phyloP scores from a whole-genome alignment of 2,797 vertebrate genomes.

The Tenualosa ilisha region DNA sequence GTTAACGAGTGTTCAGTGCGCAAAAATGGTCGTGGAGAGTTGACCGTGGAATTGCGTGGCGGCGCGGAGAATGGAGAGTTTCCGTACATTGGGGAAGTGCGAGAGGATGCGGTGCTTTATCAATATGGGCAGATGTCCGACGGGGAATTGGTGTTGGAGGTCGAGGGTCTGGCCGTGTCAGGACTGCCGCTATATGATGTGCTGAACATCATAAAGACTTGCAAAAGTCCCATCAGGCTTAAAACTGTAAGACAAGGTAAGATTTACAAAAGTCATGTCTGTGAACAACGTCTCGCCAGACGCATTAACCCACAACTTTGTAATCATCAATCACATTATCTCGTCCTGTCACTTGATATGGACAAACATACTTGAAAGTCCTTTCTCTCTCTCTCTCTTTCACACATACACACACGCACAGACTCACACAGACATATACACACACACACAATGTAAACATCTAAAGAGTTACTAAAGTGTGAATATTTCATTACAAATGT shows the following conservation, averaged over 20 bases:
- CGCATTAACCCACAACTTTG: neutral
- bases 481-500: neutral
- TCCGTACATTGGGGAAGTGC: slow-evolving; percentile 75
- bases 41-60: slow-evolving; percentile 81
- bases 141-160: slow-evolving; percentile 87
- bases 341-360: neutral
- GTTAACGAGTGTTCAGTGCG: slow-evolving; percentile 79
- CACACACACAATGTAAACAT: neutral
- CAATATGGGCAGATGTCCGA: slow-evolving; percentile 72
- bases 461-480: neutral
- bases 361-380: neutral
- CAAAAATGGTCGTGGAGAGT: slow-evolving; percentile 74
- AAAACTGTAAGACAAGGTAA: slow-evolving; percentile 90
- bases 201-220: slow-evolving; percentile 78
- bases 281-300: neutral
- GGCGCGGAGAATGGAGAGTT: slow-evolving; percentile 92
- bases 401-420: neutral
- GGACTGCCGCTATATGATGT: slow-evolving; percentile 91
- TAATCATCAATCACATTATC: neutral
- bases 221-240: slow-evolving; percentile 80
- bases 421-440: neutral
- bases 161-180: slow-evolving; percentile 86
- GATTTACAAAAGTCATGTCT: slow-evolving; percentile 27
- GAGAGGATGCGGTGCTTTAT: slow-evolving; percentile 63
- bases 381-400: neutral